These are phyloP conservation scores for Platysteira castanea DNA, from an alignment of 2,113 vertebrate species.

Conservation along the genomic window DNA sequence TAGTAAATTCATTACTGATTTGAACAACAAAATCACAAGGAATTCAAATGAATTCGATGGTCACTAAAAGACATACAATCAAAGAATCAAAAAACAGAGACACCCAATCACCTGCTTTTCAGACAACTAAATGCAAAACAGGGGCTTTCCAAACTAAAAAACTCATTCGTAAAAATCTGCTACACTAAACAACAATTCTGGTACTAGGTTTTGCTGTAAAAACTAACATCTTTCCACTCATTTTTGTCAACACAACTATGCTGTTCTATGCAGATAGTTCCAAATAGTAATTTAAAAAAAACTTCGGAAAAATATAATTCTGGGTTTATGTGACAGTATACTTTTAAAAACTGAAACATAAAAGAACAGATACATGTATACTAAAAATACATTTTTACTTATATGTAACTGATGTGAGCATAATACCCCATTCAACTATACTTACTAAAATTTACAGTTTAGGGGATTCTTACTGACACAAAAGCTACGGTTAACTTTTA, in stretches of 20 bases:
- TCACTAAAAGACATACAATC: neutral
- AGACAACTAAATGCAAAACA: neutral
- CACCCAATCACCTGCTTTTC: neutral
- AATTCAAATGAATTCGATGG: neutral
- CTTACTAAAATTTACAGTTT: neutral
- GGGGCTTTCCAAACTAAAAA: neutral
- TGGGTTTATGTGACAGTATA: neutral
- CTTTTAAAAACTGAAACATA: neutral
- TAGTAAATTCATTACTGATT: neutral
- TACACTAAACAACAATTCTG: neutral
- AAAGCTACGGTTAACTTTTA: neutral
- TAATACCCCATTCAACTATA: neutral
- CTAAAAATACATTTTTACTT: neutral
- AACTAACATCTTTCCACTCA: neutral
- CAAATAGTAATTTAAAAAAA: neutral
- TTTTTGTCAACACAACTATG: neutral
- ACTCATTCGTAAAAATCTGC: neutral
- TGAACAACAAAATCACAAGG: neutral
- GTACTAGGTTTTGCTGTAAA: neutral
- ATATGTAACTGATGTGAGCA: neutral
- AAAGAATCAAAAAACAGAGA: neutral
- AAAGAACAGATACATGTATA: neutral
- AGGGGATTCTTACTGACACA: neutral
- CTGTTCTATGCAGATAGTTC: neutral
- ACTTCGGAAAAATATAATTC: neutral